These are phyloP conservation scores for Numida meleagris DNA, from an alignment of 2,113 vertebrate genomes.

Conservation along the genomic window DNA sequence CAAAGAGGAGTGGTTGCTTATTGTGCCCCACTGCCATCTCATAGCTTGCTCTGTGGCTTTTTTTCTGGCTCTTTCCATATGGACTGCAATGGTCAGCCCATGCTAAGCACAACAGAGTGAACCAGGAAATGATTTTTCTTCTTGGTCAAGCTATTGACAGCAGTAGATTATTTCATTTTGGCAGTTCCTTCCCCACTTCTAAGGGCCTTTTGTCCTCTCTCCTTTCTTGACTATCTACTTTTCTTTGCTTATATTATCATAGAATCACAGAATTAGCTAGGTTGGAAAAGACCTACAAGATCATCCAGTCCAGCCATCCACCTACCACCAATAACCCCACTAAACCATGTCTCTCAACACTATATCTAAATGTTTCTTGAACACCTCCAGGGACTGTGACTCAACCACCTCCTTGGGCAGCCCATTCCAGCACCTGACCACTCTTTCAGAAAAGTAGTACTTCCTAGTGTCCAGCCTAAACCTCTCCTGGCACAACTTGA, in stretches of 20 bases:
- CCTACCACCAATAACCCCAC: too few species aligned
- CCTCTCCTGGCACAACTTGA: too few species aligned
- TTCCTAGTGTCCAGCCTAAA: too few species aligned
- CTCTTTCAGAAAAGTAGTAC: too few species aligned
- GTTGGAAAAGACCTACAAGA: too few species aligned
- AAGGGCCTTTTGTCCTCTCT: neutral
- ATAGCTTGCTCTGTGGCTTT: neutral
- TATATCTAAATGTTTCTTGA: too few species aligned
- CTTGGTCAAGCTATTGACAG: neutral
- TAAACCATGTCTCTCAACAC: too few species aligned
- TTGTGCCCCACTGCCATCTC: rapidly evolving
- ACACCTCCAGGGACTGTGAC: too few species aligned
- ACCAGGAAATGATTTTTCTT: neutral
- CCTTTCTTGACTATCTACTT: neutral
- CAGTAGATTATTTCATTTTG: neutral
- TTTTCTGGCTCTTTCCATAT: neutral
- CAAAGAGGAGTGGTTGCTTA: rapidly evolving
- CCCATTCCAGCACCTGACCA: too few species aligned
- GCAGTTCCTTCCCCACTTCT: neutral
- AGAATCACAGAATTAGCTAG: too few species aligned
- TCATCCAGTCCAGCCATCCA: too few species aligned
- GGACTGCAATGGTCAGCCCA: rapidly evolving
- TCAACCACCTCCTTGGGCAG: too few species aligned
- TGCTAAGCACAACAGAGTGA: neutral
- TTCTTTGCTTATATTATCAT: neutral